Conservation (phyloP, 2,888 invertebrate genomes). For the Yponomeuta sedellus region DNA sequence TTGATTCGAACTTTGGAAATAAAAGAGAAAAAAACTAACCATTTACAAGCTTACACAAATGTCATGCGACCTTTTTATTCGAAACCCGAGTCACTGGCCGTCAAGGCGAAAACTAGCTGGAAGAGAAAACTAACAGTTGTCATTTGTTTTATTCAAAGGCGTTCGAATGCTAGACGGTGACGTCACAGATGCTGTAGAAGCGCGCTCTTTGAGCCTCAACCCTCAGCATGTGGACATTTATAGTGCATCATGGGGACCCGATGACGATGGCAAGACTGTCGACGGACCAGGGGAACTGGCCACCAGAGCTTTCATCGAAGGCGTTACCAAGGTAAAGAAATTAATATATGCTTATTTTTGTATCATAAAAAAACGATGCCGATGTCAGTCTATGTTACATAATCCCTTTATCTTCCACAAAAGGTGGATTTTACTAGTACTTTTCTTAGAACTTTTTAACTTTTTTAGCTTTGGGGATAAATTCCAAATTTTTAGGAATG, state of each 20-base stretch:
- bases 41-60: not conserved
- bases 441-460: no score
- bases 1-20: not conserved
- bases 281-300: constrained; percentile 98
- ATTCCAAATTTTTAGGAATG: no score
- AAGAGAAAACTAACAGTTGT: not conserved
- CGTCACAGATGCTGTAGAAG: constrained; percentile 99
- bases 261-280: constrained; percentile 98
- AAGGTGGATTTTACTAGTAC: no score
- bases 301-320: constrained; percentile 95
- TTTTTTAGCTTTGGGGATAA: no score
- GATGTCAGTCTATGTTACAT: no score
- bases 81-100: not conserved
- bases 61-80: not conserved
- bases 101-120: not conserved
- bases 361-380: no score
- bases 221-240: constrained; percentile 99
- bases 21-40: not conserved
- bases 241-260: constrained; percentile 98
- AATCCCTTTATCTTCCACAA: no score
- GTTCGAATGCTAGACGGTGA: constrained; percentile 99
- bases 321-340: constrained; percentile 87
- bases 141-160: constrained; percentile 68
- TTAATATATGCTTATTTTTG: not conserved
- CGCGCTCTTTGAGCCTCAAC: constrained; percentile 93